These are phyloP conservation scores for Amphipoea oculea DNA, from an alignment of 2,888 invertebrate genomes.

Conservation along the genomic window DNA sequence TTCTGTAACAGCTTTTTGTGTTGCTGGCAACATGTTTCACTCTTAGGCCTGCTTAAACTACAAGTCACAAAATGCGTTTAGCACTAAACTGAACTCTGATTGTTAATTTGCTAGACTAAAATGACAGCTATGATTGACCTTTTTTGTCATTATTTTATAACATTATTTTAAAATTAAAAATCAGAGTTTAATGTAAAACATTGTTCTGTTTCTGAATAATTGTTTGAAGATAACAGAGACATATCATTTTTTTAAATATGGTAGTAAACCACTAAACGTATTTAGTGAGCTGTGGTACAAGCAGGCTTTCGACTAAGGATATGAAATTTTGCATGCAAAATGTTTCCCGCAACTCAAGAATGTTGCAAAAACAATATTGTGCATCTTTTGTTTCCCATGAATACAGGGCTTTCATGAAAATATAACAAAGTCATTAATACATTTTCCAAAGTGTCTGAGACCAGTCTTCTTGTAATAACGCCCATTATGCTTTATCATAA, in stretches of 20 bases:
- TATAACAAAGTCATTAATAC: neutral
- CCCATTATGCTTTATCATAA: slow-evolving; percentile 30
- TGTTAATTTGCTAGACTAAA: no score
- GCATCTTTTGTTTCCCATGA: neutral
- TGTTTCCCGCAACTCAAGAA: neutral
- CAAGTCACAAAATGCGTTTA: neutral
- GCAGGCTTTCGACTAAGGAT: neutral
- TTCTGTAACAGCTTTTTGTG: neutral
- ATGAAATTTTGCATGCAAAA: neutral
- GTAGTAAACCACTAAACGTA: neutral
- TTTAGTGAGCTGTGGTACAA: neutral
- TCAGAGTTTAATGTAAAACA: neutral
- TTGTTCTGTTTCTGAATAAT: neutral
- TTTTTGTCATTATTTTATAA: no score
- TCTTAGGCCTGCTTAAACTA: neutral
- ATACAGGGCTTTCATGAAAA: slow-evolving; percentile 4
- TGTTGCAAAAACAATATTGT: neutral
- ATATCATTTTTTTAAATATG: neutral
- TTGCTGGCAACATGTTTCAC: slow-evolving; percentile 7
- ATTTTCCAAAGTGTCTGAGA: slow-evolving; percentile 9
- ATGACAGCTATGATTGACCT: no score
- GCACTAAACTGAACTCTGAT: neutral
- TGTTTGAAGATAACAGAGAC: neutral
- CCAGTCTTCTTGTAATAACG: neutral
- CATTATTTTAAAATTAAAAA: no score